Base-by-base conservation (phyloP, 64 coral and sea anemone species). In the Montipora sp. region DNA sequence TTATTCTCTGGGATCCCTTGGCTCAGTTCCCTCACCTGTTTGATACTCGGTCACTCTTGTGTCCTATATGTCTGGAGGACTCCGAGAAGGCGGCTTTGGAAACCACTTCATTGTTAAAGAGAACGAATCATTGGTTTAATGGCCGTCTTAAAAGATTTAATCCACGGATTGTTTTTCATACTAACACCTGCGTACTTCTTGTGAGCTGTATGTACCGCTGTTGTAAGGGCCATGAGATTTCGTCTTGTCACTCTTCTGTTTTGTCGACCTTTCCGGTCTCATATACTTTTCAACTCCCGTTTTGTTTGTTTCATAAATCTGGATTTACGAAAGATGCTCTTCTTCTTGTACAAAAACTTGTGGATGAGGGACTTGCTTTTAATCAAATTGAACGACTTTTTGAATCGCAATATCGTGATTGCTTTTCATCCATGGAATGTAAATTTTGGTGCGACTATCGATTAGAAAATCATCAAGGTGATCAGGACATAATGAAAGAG, bases 1-100 rank as follows among this genome's bases (percentile, higher is more conserved):
- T 80, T 59, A 82, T 92, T 80, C 78, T 92, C 24, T 83, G 90
- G 90, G 90, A 92, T 75, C 90, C 79, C 18, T 51, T 83, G 49
- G 49, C 66, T 47, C 90, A 91, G 47, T 83, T 81, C n/a, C 71
- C 27, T 50, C 5, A 83, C 15, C 57, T 89, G 13, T 89, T 89
- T 63, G 45, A 55, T 46, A 55, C 47, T 51, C 51, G 43, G 15
- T 16, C 69, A 27, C 19, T 89, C 3, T 76, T 55, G 27, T 89
- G 87, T 12, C 87, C 87, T 44, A 24, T 58, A 75, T 92, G 79
- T 44, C 46, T 51, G 13, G 78, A 92, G 45, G 88, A 91, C 21
- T 44, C 51, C 18, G 51, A 79, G 11, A 22, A 66, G 67, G n/a
- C 4, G 27, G 49, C 9, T 83, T 22, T 72, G 68, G n/a, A 87